Percentiles rank a stretch among this genome's conserved stretches.
Evolutionary conservation across 2,113 vertebrate species (phyloP).

Genomic region (Ploceus nigricollis): DNA sequence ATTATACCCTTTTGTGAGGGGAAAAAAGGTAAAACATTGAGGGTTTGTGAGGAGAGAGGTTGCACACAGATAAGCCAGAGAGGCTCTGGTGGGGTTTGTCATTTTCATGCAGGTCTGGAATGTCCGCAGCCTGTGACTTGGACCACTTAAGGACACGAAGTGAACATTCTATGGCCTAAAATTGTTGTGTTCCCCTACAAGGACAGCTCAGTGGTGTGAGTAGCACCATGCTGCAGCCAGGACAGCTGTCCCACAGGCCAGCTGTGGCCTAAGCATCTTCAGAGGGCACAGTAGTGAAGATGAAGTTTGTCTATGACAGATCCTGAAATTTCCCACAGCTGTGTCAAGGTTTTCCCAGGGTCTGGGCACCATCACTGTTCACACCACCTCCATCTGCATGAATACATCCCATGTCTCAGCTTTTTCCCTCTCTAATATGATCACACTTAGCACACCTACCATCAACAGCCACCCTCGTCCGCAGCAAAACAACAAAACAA

Average conservation of each 20-base stretch:
- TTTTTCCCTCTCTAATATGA: background rate
- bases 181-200: background rate
- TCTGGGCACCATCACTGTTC: background rate
- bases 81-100: background rate
- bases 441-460: background rate
- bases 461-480: background rate
- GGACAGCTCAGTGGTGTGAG: background rate
- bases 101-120: background rate
- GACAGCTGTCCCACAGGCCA: background rate
- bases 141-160: background rate
- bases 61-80: background rate
- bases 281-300: background rate
- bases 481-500: constrained; percentile 3
- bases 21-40: background rate
- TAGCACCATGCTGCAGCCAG: rapidly evolving
- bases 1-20: background rate
- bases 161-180: background rate
- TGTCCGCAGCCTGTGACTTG: rapidly evolving
- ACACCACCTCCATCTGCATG: background rate
- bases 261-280: background rate
- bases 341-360: background rate
- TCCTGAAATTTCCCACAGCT: background rate
- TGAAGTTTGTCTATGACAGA: background rate
- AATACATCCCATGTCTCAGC: background rate
- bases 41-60: background rate